Base-by-base conservation (phyloP, 2,888 invertebrate species). In the Epicampocera succincta region DNA sequence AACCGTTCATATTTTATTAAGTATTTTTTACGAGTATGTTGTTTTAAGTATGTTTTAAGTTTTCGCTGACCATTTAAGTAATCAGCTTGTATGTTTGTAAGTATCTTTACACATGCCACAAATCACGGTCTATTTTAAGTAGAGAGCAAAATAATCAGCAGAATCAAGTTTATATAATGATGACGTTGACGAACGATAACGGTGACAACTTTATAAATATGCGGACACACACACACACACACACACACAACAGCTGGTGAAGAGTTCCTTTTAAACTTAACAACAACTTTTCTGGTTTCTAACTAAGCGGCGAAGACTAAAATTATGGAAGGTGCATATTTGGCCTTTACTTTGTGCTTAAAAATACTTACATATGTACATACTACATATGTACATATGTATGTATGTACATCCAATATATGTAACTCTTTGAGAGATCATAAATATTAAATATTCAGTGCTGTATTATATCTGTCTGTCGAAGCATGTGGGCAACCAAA, bases 81-180 rank as follows among this genome's bases (percentile, higher is more conserved):
- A n/a, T 44, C 8, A 44, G n/a, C 13, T 33, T 33, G 33, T 33
- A 8, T 33, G 33, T 33, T 33, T 33, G 33, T 29, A 63, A 66
- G 21, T 9, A n/a, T 19, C 11, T 29, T 6, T 19, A n/a, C 50
- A 44, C 19, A 73, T 54, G 33, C 54, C 42, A 12, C 68, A 6
- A 33, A 69, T 44, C 52, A 61, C 63, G 40, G 61, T 61, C 54
- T 52, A 60, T 52, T 61, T 54, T 69, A 69, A 11, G 52, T 40
- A 44, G 54, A 69, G 61, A 76, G 52, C 15, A 44, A 61, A 69
- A 56, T 68, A 69, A 69, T 50, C 19, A 40, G 19, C 44, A 60
- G 60, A 71, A 71, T 77, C 76, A 69, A 63, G 76, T 76, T 76
- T 61, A 54, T 54, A 61, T 75, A 61, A 68, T 61, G 60, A 76